Evolutionary conservation across 2,797 vertebrate genomes (phyloP), one percentile per base, ranked within the genome.

Genomic region (Argyrosomus regius): DNA sequence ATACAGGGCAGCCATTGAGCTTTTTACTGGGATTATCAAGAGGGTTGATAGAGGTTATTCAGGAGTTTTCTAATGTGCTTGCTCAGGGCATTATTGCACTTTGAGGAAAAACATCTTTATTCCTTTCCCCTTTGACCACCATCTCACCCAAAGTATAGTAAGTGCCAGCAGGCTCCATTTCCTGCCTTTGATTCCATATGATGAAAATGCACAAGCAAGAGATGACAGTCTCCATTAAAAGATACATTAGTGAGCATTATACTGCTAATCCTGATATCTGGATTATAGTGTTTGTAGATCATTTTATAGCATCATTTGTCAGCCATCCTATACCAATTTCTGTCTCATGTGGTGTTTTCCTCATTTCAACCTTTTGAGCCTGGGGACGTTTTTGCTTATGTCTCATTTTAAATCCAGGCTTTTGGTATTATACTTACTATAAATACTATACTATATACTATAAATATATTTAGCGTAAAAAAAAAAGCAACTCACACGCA

Each of bases 211-310:
- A 48, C 12, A 58, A 56, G 68, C 35, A 39, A 84, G 61, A 61
- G 52, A 76, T 2, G 50, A 54, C 26, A 72, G 74, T 72, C 66
- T 88, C 91, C 90, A 91, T 93, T 93, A 93, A 92, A 93, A 90
- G 78, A 88, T 84, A 89, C 89, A 93, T 95, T 95, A 94, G 89
- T 45, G 73, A 57, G 90, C 80, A 94, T 94, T 94, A 94, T 81
- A 91, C 73, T 88, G 69, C 84, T 94, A 91, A 95, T 93, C 92
- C 91, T 50, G 80, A 60, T 75, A 94, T 95, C 91, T 93, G 91
- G 93, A 94, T 95, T 94, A 94, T 26, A 78, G 61, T 22, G 22
- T 87, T 80, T 82, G 39, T 76, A 86, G 74, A 89, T 92, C 62
- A 89, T 90, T 88, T 89, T 78, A 89, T 77, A 60, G 84, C 72